Base-by-base conservation (phyloP, 2,797 vertebrate genomes). In the Danionella dracula region DNA sequence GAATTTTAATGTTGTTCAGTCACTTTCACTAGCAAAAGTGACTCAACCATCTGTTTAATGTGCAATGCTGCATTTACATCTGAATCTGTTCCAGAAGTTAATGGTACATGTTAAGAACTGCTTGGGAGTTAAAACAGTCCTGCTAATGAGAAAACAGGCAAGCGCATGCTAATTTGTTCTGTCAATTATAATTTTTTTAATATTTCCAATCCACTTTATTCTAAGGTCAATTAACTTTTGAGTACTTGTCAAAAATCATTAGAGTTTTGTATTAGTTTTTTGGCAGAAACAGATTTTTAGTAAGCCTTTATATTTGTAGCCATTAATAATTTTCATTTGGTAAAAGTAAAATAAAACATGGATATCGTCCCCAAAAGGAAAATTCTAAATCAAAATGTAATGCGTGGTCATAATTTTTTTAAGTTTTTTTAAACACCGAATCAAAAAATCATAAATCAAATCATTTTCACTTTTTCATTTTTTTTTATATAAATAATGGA, bases 1-100 rank as follows among this genome's bases (percentile, higher is more conserved):
- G 78, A 82, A 80, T 85, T 86, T 71, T 85, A 82, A 83, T 88
- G 84, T 81, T 78, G 80, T 80, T 81, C 84, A 82, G 76, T 69
- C 83, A 82, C 78, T 83, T 84, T 83, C 76, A 76, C 78, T 81
- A 74, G 68, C 21, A 27, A 19, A 64, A 62, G 12, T 1, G 42
- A 59, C 54, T 34, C 13, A 6, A 72, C 82, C 85, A 84, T 85
- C 85, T 87, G 86, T 74, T 79, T 77, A 81, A 82, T 74, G 58
- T 74, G 69, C 23, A 55, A 69, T 70, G 79, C 73, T 67, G 67
- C 42, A 44, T 60, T 49, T 62, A 54, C 45, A 23, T 48, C 48
- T 38, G 44, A 66, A 15, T 66, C 54, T 4, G 38, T 50, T 66
- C 63, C 53, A 64, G 27, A 42, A 55, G 56, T 65, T 49, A 74